Base-by-base conservation (phyloP, 2,113 vertebrate species). In the Globicephala melas region DNA sequence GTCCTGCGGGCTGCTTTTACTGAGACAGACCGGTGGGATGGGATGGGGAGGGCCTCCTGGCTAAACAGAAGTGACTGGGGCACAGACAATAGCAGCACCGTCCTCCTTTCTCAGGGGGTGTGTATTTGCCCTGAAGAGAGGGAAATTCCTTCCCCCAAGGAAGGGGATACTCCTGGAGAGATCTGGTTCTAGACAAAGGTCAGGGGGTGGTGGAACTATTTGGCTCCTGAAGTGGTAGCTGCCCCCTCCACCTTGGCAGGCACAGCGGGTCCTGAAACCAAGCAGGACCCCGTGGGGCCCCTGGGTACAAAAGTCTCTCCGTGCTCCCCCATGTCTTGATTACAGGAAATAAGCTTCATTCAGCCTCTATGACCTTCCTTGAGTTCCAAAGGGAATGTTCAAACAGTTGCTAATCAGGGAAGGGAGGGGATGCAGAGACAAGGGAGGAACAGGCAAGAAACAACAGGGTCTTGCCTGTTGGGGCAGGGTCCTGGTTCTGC, bases 191-290 rank as follows among this genome's bases (percentile, higher is more conserved):
- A 25, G 44, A 82, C 14, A 28, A 47, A 84, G 21, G 76, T 55
- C 1, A 26, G 41, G n/a, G 47, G n/a, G 33, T 83, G 18, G 71
- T 33, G 25, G 53, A 81, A 81, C n/a, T 31, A 17, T 23, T 8
- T 62, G 58, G 63, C 47, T 31, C 10, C 36, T 38, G 33, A 25
- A 3, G 23, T 55, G 62, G 41, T 41, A 58, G 23, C 50, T 33
- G 2, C 21, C 13, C 28, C 31, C 15, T 62, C 38, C 17, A n/a
- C 6, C 77, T 17, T 8, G 0, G 4, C 44, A 76, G 0, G 6
- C 44, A 76, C 5, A 5, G 73, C 13, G 5, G 38, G 26, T 2
- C 38, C 31, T 60, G 44, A 76, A 76, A 76, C 73, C 15, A 76
- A 17, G 73, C 11, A 76, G 8, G 44, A 50, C 44, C 28, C 73